Evolutionary conservation across 2,888 invertebrate genomes (phyloP).

Genomic region (Dendrolimus pini): DNA sequence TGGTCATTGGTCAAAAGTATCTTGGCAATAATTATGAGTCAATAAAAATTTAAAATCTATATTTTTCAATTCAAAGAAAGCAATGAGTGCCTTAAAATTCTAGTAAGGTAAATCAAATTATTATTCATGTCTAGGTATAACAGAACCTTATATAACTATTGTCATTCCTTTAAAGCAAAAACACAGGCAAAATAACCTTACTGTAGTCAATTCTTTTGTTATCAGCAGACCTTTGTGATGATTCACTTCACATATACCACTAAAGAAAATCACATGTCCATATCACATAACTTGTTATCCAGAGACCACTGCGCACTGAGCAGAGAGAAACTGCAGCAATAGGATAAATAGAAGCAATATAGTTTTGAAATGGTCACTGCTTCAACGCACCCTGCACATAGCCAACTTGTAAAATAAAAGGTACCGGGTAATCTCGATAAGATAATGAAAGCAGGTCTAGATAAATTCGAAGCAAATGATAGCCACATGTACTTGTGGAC

Average conservation of each 20-base stretch:
- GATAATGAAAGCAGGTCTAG: slow-evolving; percentile 75
- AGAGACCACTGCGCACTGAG: background rate
- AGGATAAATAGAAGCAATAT: background rate
- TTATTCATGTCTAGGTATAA: too few species aligned
- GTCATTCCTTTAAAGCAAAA: too few species aligned
- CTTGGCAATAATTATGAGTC: too few species aligned
- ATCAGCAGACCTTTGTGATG: too few species aligned
- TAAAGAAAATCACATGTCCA: background rate
- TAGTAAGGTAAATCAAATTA: too few species aligned
- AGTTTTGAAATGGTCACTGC: slow-evolving; percentile 7
- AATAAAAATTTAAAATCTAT: too few species aligned
- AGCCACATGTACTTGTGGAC: slow-evolving; percentile 26
- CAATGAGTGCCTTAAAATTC: too few species aligned
- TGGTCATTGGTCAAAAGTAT: too few species aligned
- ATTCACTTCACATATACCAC: background rate
- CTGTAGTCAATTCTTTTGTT: too few species aligned
- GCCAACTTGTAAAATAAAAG: slow-evolving; percentile 60
- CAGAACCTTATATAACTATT: too few species aligned
- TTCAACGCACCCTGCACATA: slow-evolving; percentile 41
- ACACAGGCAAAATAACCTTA: too few species aligned
- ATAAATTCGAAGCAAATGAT: slow-evolving; percentile 66
- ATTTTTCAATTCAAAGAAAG: too few species aligned
- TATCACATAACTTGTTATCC: background rate
- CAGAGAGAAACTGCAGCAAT: background rate
- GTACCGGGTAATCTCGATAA: slow-evolving; percentile 54